A percentile compares a stretch with the other conserved stretches of the same genome.
Evolutionary conservation across 2,797 vertebrate genomes (phyloP).

Genomic region (Fundulus diaphanus): DNA sequence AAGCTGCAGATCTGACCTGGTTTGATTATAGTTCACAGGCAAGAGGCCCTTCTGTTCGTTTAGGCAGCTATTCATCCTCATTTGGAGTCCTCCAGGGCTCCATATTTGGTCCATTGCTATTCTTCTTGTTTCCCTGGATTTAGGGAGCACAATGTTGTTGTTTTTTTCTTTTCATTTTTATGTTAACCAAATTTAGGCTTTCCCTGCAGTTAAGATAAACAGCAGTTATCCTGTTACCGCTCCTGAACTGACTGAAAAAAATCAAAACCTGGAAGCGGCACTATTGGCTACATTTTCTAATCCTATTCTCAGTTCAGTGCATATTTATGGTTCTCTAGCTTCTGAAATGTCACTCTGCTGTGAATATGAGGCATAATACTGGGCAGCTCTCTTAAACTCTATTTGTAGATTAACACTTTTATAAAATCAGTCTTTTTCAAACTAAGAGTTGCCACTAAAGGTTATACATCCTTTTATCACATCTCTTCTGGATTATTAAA

Average conservation of each 20-base stretch:
- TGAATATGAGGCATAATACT: too few species aligned
- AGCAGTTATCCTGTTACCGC: background rate
- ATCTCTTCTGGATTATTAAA: too few species aligned
- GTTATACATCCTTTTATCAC: too few species aligned
- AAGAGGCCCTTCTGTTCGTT: background rate
- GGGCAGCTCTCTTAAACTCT: too few species aligned
- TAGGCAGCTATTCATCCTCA: too few species aligned
- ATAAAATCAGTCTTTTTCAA: too few species aligned
- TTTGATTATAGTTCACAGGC: background rate
- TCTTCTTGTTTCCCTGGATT: background rate
- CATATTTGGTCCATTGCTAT: background rate
- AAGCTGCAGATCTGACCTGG: background rate
- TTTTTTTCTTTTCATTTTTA: slow-evolving; percentile 1
- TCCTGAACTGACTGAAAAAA: background rate
- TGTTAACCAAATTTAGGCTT: background rate
- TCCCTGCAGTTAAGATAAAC: background rate
- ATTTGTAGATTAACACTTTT: too few species aligned
- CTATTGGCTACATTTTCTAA: too few species aligned
- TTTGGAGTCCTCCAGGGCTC: background rate
- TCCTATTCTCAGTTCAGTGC: background rate
- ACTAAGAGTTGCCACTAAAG: too few species aligned
- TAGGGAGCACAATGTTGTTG: background rate
- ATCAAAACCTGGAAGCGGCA: background rate
- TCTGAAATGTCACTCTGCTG: too few species aligned
- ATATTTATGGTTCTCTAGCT: background rate